Base-by-base conservation (phyloP, 2,113 vertebrate species). In the Lampris incognitus region DNA sequence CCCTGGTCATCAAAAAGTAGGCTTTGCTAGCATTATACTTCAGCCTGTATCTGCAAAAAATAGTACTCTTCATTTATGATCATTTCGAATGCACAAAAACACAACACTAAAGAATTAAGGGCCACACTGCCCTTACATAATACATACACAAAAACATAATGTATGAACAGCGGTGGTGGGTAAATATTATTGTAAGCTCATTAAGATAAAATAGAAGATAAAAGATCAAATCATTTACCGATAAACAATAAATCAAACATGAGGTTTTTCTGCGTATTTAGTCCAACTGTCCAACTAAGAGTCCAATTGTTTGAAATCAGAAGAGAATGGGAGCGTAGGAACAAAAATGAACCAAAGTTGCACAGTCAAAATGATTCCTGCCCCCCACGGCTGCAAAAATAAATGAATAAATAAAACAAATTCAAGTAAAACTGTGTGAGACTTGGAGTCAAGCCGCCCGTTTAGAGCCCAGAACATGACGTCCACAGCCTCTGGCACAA, bases 1-100 rank as follows among this genome's bases (percentile, higher is more conserved):
- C 72, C 52, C 72, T 84, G 74, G 78, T 86, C 70, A 57, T 66
- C 54, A 13, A 42, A 58, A 54, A 79, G 82, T 80, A 66, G 64
- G 76, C 78, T 44, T 44, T 56, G 42, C 41, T 3, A 39, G 73
- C 81, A 71, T 52, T 57, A 72, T 70, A 46, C 13, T 13, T 36
- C 57, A 0, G 62, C 84, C 61, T 62, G 36, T 37, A 66, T 64
- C 37, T 42, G 71, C 69, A 77, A 76, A 76, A 71, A 62, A 56
- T 36, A 77, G 51, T 7, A 46, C 44, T 2, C 7, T 46, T 46
- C 7, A 80, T 72, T 72, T 49, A 51, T 48, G 52, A 61, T 77
- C 44, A 49, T 72, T 58, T 24, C 60, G 44, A 1, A 56, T 37
- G 36, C 50, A 66, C 13, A 11, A 13, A 42, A 56, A 60, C 65